Conservation (phyloP, 2,113 vertebrate genomes). For the Romanogobio albipinnatus region DNA sequence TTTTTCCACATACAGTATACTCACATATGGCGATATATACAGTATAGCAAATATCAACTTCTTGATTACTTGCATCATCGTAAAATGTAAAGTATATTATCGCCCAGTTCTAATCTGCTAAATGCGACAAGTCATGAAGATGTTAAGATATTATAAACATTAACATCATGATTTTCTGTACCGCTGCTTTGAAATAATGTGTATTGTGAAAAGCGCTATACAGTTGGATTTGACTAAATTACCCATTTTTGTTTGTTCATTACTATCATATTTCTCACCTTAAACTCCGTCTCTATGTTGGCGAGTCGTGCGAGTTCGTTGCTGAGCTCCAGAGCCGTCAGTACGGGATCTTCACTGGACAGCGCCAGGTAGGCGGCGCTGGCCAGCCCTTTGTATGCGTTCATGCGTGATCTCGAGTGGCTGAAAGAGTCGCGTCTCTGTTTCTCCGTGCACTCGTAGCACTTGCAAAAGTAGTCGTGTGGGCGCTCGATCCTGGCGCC, state of each 20-base stretch:
- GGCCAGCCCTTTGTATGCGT: slow-evolving; percentile 94
- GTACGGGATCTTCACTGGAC: slow-evolving; percentile 94
- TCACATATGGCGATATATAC: background rate
- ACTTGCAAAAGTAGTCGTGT: slow-evolving; percentile 97
- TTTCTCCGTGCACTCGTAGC: slow-evolving; percentile 87
- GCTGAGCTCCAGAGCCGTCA: slow-evolving; percentile 94
- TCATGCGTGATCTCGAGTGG: slow-evolving; percentile 96
- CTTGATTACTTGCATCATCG: background rate
- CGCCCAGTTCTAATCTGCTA: background rate
- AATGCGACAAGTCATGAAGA: background rate
- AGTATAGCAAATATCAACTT: background rate
- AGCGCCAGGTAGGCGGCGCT: slow-evolving; percentile 94
- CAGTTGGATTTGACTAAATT: background rate
- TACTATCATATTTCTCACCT: slow-evolving; percentile 77
- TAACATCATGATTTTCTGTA: background rate
- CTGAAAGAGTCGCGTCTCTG: slow-evolving; percentile 93
- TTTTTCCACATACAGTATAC: background rate
- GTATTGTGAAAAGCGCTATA: background rate
- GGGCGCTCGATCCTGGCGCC: slow-evolving; percentile 93
- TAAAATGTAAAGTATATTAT: background rate
- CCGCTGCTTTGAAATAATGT: background rate
- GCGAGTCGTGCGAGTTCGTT: slow-evolving; percentile 95
- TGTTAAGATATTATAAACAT: background rate
- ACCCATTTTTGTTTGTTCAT: background rate
- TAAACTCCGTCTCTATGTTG: slow-evolving; percentile 99